Evolutionary conservation across 2,113 vertebrate species (phyloP), one percentile per base, ranked within the genome.

Genomic region (Menidia beryllina): DNA sequence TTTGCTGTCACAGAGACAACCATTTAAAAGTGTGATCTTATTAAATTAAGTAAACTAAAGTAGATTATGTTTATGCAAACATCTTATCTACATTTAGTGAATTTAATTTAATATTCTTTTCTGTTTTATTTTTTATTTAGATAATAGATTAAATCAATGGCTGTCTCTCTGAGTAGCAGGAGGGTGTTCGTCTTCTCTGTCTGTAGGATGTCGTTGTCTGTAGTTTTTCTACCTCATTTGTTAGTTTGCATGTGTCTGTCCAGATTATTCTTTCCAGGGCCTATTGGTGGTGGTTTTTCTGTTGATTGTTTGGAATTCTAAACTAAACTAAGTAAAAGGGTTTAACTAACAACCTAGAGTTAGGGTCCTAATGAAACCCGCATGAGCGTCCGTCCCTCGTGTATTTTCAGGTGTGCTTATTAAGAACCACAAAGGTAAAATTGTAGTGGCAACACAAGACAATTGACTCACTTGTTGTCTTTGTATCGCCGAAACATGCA

Each of bases 211-310:
- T 39, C 60, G 68, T 69, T 5, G 8, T 72, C 43, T 68, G 24
- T 63, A 67, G 72, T 76, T 59, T 81, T 49, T 69, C 14, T 4
- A 38, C 38, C 64, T 61, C 38, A 64, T 88, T 64, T 88, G 88
- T 77, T 48, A 14, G 69, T 88, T 68, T 91, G 90, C 82, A 88
- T 89, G 86, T 21, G 58, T 82, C 53, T 89, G 69, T 81, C 34
- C 3, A 48, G 54, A 50, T 24, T 12, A 68, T 74, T 55, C 69
- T 66, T 78, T 86, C 72, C 71, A 66, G 86, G 81, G 67, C 26
- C 27, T 59, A 17, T 64, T 72, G 81, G 88, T 86, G 86, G 71
- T 79, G 79, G 69, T 69, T 81, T 77, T 71, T 65, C 61, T 3
- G 5, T 27, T 0, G 19, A 43, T 72, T 39, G 41, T 39, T 30